Evolutionary conservation across 2,888 invertebrate species (phyloP).

Genomic region (Vesta saturnalis): DNA sequence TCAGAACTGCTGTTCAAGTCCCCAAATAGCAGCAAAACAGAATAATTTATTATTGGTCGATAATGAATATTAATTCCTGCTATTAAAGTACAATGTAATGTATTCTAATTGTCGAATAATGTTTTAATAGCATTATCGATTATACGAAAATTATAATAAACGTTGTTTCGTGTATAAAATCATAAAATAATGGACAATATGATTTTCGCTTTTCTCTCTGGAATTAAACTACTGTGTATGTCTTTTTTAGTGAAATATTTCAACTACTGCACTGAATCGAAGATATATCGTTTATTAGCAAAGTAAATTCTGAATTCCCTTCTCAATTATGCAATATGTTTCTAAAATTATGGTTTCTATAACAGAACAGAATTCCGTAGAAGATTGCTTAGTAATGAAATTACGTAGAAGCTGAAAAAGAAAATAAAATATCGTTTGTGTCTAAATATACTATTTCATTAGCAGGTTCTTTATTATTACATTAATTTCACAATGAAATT

Average conservation of each 20-base stretch:
- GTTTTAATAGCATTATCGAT: background rate
- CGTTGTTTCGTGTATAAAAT: slow-evolving; percentile 20
- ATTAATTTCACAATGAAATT: no score
- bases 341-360: slow-evolving; percentile 17
- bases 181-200: slow-evolving; percentile 12
- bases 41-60: slow-evolving; percentile 7
- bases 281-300: slow-evolving; percentile 39
- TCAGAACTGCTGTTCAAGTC: slow-evolving; percentile 10
- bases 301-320: slow-evolving; percentile 22
- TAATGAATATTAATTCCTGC: slow-evolving; percentile 8
- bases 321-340: slow-evolving; percentile 34
- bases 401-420: no score
- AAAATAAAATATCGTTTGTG: no score
- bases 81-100: background rate
- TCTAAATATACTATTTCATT: no score
- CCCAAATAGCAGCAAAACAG: background rate
- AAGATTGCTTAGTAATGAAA: slow-evolving; percentile 24
- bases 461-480: no score
- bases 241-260: slow-evolving; percentile 26
- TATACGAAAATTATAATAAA: background rate
- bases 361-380: slow-evolving; percentile 2
- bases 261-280: slow-evolving; percentile 21
- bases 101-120: slow-evolving; percentile 7
- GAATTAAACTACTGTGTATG: no score
- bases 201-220: no score